Conservation (phyloP, 2,797 vertebrate genomes). For the Pseudocheirus occidentalis region DNA sequence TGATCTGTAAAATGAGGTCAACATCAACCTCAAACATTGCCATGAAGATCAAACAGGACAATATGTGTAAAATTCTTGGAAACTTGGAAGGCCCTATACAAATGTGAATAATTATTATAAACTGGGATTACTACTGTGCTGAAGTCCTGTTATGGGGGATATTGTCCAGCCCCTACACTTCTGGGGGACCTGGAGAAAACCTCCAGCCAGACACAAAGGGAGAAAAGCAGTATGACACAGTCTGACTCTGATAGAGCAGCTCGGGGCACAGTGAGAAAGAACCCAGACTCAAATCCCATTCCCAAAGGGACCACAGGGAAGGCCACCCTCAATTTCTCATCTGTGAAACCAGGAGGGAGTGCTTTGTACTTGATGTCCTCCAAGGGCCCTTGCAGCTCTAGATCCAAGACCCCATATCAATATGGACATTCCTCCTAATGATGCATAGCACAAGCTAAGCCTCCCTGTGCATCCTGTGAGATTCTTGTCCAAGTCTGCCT, state of each 20-base stretch:
- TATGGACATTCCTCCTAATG: neutral
- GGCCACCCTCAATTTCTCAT: neutral
- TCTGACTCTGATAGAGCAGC: neutral
- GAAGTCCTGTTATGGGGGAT: neutral
- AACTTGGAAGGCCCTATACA: neutral
- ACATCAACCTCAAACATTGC: neutral
- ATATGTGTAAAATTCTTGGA: neutral
- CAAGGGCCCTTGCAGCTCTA: neutral
- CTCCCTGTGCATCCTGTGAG: neutral
- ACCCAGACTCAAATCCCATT: neutral
- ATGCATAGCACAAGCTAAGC: neutral
- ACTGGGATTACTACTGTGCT: neutral
- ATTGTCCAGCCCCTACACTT: neutral
- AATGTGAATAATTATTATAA: neutral
- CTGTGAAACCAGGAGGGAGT: neutral
- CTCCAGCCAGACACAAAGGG: neutral
- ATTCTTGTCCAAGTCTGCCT: neutral
- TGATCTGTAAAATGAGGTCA: neutral
- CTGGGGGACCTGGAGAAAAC: neutral
- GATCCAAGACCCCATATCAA: neutral
- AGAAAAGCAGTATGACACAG: neutral
- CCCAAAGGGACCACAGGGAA: neutral
- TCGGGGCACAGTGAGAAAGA: too few relatives aligned
- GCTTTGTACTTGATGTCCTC: neutral
- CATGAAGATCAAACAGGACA: neutral